phyloP scores from a whole-genome alignment of 37 sponge, comb jelly and placozoan species.

The Mnemiopsis leidyi region DNA sequence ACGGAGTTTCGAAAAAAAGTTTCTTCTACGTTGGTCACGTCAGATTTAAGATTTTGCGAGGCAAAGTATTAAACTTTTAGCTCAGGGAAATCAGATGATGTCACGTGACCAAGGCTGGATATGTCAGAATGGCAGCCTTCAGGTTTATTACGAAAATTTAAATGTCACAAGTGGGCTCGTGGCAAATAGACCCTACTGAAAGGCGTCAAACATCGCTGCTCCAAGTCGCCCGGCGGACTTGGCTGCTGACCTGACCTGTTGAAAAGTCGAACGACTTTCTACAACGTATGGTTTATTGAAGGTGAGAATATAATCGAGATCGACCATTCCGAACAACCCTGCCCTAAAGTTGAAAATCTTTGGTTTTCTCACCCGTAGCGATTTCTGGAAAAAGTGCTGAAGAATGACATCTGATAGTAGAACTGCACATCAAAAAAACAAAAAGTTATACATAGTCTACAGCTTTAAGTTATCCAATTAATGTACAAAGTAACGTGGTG shows the following conservation, averaged over 20 bases:
- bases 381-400: slow-evolving; percentile 6
- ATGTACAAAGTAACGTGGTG: neutral
- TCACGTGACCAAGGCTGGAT: neutral
- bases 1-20: neutral
- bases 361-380: neutral
- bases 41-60: neutral
- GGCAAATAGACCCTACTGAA: neutral
- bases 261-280: neutral
- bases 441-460: neutral
- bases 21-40: neutral
- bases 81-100: neutral
- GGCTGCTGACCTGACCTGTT: neutral
- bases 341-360: neutral
- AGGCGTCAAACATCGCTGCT: neutral
- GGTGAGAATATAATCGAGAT: neutral
- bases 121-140: neutral
- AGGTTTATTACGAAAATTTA: neutral
- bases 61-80: neutral
- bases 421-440: neutral
- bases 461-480: neutral
- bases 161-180: neutral
- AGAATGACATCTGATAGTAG: slow-evolving; percentile 4
- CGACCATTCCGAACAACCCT: neutral
- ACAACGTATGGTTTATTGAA: neutral
- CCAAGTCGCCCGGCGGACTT: neutral